Evolutionary conservation across 1,140 invertebrate genomes (phyloP), one percentile per base, ranked within the genome.

Genomic region (Sweltsa coloradensis): DNA sequence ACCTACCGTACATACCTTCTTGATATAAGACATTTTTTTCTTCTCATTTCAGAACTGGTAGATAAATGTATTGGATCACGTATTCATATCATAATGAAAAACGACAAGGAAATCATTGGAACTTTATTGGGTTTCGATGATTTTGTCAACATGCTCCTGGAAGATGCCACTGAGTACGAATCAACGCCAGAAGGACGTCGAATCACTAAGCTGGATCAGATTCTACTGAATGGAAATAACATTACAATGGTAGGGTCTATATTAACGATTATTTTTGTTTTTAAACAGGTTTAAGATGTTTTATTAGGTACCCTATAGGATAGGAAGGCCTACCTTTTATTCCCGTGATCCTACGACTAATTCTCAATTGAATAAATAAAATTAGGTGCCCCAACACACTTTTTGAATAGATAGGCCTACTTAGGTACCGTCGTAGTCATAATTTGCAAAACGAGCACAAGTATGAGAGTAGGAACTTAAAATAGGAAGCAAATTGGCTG

Each of bases 11-110:
- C 25, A 36, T 5, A 24, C n/a, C 40, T 52, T 18, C 36, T 18
- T 21, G n/a, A 14, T 25, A 13, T 26, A 22, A 18, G 22, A 47
- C 14, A 41, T 21, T 27, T 18, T 45, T 36, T 45, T 49, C 46
- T 52, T 37, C 56, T 49, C 42, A 49, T 63, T 67, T 34, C 61
- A 88, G 97, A 99, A 71, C 70, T 99, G 52, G 93, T 99, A n/a
- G 97, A 99, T 61, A 99, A 99, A 76, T 99, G 96, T 67, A 99
- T 99, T 62, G 97, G 97, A 16, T 98, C 95, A 0, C 73, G 90
- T 49, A 98, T 99, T 60, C 97, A 99, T 60, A 97, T 99, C 21
- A 96, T 99, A 31, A 98, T 99, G 95, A 99, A 98, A 70, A 96
- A 95, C 65, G 95, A 99, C 60, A 98, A 97, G 68, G 96, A 99